These are phyloP conservation scores for Drymonia ruficornis DNA, from an alignment of 2,888 invertebrate genomes.

Conservation along the genomic window DNA sequence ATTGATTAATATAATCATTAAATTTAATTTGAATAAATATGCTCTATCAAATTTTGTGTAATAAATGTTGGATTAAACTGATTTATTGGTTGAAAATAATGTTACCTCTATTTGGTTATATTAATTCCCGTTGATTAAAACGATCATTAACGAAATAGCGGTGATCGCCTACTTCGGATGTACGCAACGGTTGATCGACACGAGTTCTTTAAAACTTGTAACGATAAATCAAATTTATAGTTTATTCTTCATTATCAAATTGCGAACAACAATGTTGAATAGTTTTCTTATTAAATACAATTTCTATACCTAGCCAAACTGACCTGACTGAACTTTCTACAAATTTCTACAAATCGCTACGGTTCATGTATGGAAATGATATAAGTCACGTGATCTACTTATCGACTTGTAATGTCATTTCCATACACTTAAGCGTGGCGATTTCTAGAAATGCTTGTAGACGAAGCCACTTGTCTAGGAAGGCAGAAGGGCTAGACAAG, in stretches of 20 bases:
- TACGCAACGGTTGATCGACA: constrained; percentile 26
- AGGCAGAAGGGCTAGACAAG: too few relatives aligned
- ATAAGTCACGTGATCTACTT: too few relatives aligned
- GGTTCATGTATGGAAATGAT: too few relatives aligned
- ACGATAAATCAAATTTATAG: constrained; percentile 20
- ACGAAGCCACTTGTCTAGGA: too few relatives aligned
- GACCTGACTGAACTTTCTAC: too few relatives aligned
- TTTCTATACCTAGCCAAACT: too few relatives aligned
- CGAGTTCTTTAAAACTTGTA: constrained; percentile 19
- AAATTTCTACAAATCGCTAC: too few relatives aligned
- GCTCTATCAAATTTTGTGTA: constrained; percentile 16
- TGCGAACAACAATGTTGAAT: not conserved
- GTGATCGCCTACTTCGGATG: constrained; percentile 29
- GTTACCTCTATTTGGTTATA: not conserved
- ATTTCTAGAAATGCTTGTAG: too few relatives aligned
- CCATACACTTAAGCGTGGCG: too few relatives aligned
- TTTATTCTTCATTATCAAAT: constrained; percentile 18
- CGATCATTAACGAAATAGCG: constrained; percentile 9
- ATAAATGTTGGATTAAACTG: constrained; percentile 30
- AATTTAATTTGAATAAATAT: constrained; percentile 25
- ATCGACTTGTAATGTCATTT: too few relatives aligned
- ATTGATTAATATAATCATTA: not conserved
- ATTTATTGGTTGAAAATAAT: constrained; percentile 19
- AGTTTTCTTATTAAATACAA: not conserved
- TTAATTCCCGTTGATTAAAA: constrained; percentile 2